Conservation (phyloP, 2,888 invertebrate species). For the Cyclophora albipunctata region DNA sequence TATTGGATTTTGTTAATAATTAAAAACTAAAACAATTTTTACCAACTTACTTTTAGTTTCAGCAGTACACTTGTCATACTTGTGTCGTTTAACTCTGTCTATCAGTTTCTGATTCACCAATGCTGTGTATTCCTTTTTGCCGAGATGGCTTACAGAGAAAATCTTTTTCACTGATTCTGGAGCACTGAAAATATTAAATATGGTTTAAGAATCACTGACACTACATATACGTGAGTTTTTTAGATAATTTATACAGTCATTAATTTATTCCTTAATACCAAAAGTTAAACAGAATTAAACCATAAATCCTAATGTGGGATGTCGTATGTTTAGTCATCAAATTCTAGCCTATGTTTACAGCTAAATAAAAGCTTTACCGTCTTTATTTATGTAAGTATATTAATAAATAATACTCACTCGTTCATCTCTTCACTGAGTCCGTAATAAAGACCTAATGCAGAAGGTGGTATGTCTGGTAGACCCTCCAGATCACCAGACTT, state of each 20-base stretch:
- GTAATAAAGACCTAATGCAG: constrained; percentile 67
- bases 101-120: constrained; percentile 72
- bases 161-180: constrained; percentile 81
- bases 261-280: neutral
- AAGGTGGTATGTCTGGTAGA: constrained; percentile 71
- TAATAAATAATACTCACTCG: constrained; percentile 76
- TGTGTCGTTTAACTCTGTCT: constrained; percentile 80
- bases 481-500: constrained; percentile 82
- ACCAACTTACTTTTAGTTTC: constrained; percentile 80
- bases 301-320: neutral
- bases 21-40: neutral
- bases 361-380: too few species aligned
- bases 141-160: constrained; percentile 81
- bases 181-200: constrained; percentile 72
- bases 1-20: too few species aligned
- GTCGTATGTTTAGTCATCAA: too few species aligned
- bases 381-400: too few species aligned
- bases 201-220: neutral
- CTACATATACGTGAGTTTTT: neutral
- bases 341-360: too few species aligned
- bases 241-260: neutral
- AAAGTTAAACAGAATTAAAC: neutral
- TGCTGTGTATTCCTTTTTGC: constrained; percentile 66
- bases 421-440: constrained; percentile 80
- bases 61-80: constrained; percentile 79